Evolutionary conservation across 2,888 invertebrate genomes (phyloP).

Genomic region (Liopterus haemorrhoidalis): DNA sequence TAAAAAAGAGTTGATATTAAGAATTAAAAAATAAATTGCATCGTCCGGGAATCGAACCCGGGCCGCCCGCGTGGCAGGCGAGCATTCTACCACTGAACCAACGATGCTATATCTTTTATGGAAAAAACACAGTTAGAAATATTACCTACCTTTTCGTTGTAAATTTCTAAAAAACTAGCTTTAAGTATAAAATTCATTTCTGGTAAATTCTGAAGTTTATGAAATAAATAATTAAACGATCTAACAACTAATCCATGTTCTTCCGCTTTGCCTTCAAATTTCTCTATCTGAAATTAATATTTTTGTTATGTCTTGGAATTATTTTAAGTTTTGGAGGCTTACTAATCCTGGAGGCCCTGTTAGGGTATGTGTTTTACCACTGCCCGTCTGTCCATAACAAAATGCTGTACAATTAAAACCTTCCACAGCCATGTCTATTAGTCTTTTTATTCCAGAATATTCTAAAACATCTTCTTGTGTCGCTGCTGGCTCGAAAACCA

Average conservation of each 20-base stretch:
- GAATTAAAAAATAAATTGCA: conserved; percentile 11
- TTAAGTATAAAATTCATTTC: conserved; percentile 78
- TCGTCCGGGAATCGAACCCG: conserved; percentile 47
- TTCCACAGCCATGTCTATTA: conserved; percentile 90
- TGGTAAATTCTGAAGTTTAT: conserved; percentile 68
- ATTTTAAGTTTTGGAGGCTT: conserved; percentile 35
- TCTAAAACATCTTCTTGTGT: conserved; percentile 80
- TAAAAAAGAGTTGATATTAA: no score
- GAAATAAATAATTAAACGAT: conserved; percentile 84
- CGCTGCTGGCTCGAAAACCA: conserved; percentile 88
- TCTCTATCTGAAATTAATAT: conserved; percentile 48
- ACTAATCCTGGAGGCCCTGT: conserved; percentile 87
- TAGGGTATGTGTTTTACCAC: conserved; percentile 92
- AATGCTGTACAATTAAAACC: conserved; percentile 92
- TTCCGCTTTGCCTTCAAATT: conserved; percentile 52
- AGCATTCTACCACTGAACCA: conserved; percentile 49
- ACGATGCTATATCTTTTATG: conserved; percentile 41
- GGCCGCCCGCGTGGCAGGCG: conserved; percentile 49
- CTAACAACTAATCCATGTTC: conserved; percentile 85
- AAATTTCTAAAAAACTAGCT: conserved; percentile 92
- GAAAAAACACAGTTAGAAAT: neutral
- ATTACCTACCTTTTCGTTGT: conserved; percentile 83
- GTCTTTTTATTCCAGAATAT: conserved; percentile 81
- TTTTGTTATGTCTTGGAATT: neutral
- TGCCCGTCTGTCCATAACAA: conserved; percentile 95